Base-by-base conservation (phyloP, 2,113 vertebrate genomes). In the Vulpes ferrilata region DNA sequence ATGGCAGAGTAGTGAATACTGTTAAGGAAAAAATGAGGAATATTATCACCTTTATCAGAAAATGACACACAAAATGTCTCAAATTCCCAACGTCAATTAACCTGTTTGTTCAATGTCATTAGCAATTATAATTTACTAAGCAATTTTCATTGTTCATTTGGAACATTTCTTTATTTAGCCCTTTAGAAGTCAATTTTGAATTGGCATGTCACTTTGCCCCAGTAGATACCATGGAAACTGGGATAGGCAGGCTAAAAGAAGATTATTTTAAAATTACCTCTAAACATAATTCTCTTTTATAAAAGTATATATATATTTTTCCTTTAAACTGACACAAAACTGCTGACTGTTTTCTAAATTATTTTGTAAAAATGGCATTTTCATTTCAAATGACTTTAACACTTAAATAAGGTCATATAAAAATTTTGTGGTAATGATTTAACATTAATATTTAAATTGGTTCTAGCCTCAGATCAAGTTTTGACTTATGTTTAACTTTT, bases 81-180 rank as follows among this genome's bases (percentile, higher is more conserved):
- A 74, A 97, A 97, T 82, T 98, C 92, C 95, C 95, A 78, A 38
- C 0, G 7, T 93, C 93, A 97, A 96, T 97, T 97, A 97, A 96
- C 92, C 95, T 92, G 64, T 97, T 96, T 96, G 93, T 96, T 97
- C 93, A 85, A 15, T 97, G 65, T 88, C 95, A 93, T 96, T 97
- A 94, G 15, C 88, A 95, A 97, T 96, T 92, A 83, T 83, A 76
- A 93, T 96, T 97, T 98, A 62, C 51, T 55, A 85, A 96, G 60
- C 32, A 48, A 85, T 93, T 95, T 15, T 93, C 81, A 59, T 91
- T 93, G 73, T 90, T 97, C 86, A 74, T 80, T 96, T 96, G 83
- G 60, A 92, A 73, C 65, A 88, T 85, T 97, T 94, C 95, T 97
- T 96, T 91, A 64, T 95, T 95, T 96, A 93, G 57, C 7, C 53